A percentile compares a stretch with the other conserved stretches of the same genome.
These are phyloP conservation scores for Oasisia sp. DNA, from an alignment of 2,888 invertebrate genomes.

Conservation along the genomic window DNA sequence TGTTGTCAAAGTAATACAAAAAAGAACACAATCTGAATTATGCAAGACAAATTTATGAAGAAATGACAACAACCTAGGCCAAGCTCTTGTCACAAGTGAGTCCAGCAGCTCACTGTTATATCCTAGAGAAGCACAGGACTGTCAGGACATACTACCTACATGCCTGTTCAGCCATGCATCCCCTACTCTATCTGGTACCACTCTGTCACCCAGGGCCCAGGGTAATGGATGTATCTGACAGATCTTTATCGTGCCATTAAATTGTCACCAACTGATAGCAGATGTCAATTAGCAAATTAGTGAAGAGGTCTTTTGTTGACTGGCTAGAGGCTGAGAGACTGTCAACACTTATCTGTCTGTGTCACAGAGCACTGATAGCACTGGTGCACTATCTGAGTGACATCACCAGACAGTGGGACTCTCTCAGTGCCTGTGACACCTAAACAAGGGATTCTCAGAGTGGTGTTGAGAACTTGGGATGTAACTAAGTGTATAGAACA, in stretches of 20 bases:
- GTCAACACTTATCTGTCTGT: background rate
- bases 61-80: no score
- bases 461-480: background rate
- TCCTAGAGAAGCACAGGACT: no score
- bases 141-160: no score
- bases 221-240: background rate
- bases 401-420: background rate
- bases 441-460: background rate
- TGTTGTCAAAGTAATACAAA: no score
- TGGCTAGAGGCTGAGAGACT: background rate
- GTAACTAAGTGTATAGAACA: background rate
- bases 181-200: background rate
- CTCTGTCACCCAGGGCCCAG: background rate
- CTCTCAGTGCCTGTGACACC: background rate
- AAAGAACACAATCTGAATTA: no score
- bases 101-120: no score
- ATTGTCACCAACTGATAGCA: constrained; percentile 12
- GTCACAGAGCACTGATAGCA: background rate
- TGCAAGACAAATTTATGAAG: no score
- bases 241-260: constrained; percentile 5
- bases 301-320: background rate
- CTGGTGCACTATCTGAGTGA: background rate
- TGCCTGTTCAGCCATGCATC: no score
- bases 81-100: no score
- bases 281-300: constrained; percentile 17